Base-by-base conservation (phyloP, 2,888 invertebrate genomes). In the Sinotaia quadrata region DNA sequence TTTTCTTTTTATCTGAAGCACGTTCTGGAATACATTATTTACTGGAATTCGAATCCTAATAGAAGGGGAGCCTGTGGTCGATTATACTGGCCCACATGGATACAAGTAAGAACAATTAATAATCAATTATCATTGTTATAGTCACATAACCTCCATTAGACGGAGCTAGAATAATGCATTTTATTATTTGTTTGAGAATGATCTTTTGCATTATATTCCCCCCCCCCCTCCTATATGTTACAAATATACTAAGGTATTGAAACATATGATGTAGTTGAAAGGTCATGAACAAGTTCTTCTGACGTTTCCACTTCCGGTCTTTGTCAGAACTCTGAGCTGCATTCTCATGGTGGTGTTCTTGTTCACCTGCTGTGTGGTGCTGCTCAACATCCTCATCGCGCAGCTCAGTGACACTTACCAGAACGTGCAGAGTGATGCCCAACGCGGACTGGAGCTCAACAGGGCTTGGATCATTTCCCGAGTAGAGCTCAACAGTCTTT, bases 331-430 rank as follows among this genome's bases (percentile, higher is more conserved):
- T 1, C 67, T 82, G 68, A 79, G 83, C 65, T 76, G 78, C 29
- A 76, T 81, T 29, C 60, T 85, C 27, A 84, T 84, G 81, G 75
- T 83, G 51, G 67, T 76, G 21, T 85, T 82, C 72, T 73, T 85
- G 59, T 79, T 85, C 66, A 77, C 79, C 2, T 81, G 80, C 69
- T 77, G 77, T 67, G 84, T 85, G 34, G 77, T 85, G 29, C 71
- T 85, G 41, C 72, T 84, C 37, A 85, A 83, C 73, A 81, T 85
- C 61, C 76, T 85, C 29, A 85, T 85, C 54, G 85, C 85, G 33
- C 85, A 85, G 71, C 75, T 84, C 31, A 78, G 78, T 27, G 85
- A 85, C 75, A 83, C 85, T 12, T 85, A 85, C 75, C 84, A 85
- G 70, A 80, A 83, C 59, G 81, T 84, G 3, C 83, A 84, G 67